Evolutionary conservation across 1,140 invertebrate genomes (phyloP).

Genomic region (Hylaeus volcanicus): DNA sequence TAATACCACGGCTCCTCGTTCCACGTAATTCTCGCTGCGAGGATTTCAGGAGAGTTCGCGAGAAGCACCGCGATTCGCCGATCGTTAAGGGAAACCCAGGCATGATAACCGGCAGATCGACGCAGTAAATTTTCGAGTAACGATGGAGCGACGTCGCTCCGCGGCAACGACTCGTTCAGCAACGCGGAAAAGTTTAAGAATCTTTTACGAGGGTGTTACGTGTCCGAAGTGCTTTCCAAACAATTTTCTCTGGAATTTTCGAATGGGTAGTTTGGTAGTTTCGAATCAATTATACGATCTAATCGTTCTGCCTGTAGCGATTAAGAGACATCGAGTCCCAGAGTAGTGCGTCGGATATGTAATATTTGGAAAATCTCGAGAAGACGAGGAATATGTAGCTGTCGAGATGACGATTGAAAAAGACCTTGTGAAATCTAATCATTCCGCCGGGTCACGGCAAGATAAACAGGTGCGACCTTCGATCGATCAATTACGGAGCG

Average conservation of each 20-base stretch:
- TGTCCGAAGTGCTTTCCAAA: no score
- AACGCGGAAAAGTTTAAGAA: conserved; percentile 10
- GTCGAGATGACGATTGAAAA: neutral
- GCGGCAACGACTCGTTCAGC: conserved; percentile 1
- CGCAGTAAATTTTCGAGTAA: conserved; percentile 45
- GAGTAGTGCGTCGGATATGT: no score
- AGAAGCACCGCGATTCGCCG: conserved; percentile 8
- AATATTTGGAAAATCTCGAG: neutral
- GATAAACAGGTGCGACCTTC: conserved; percentile 47
- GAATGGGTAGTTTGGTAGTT: no score
- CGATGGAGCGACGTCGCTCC: conserved; percentile 7
- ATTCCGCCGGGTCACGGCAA: conserved; percentile 19
- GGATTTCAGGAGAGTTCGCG: conserved; percentile 37
- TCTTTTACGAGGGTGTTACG: neutral
- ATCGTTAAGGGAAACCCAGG: conserved; percentile 37
- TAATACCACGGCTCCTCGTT: conserved; percentile 45
- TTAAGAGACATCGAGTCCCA: no score
- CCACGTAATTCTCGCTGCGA: conserved; percentile 36
- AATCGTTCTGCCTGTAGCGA: no score
- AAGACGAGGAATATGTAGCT: neutral
- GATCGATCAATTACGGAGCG: conserved; percentile 53
- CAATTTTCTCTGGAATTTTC: no score
- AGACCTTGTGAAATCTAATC: conserved; percentile 25
- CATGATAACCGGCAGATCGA: neutral
- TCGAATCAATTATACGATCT: no score